phyloP scores from a whole-genome alignment of 2,113 vertebrate species.

The Ceyx melanurus region DNA sequence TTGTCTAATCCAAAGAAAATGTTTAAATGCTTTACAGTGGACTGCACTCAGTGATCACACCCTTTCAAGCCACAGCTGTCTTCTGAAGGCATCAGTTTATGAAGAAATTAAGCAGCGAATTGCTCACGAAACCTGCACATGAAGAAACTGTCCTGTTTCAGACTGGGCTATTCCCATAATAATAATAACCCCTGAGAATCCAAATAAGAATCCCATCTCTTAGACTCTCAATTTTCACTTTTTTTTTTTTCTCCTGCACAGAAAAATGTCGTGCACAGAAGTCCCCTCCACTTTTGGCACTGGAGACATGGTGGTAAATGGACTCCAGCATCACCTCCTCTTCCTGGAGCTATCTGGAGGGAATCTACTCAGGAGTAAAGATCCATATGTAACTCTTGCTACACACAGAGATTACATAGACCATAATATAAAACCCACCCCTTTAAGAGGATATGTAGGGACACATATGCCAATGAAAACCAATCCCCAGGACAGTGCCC shows the following conservation, averaged over 20 bases:
- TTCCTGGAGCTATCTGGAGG: not conserved
- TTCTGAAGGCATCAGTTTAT: not conserved
- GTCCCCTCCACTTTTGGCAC: not conserved
- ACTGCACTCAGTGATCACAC: not conserved
- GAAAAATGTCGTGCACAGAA: not conserved
- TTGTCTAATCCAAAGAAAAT: not conserved
- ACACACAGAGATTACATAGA: fast-evolving
- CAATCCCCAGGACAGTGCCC: not conserved
- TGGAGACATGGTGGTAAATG: not conserved
- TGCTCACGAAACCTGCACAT: not conserved
- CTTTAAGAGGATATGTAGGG: not conserved
- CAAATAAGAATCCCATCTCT: not conserved
- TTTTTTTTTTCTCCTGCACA: not conserved
- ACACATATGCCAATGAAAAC: not conserved
- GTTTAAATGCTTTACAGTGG: not conserved
- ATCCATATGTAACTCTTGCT: not conserved
- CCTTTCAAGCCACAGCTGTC: not conserved
- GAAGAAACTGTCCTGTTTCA: not conserved
- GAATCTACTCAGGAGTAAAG: not conserved
- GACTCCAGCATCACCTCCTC: not conserved
- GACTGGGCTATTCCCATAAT: not conserved
- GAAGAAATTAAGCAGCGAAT: not conserved
- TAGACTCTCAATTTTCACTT: not conserved
- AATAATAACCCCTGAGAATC: not conserved
- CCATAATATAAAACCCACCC: not conserved